phyloP scores from a whole-genome alignment of 2,113 vertebrate genomes.

The Centropristis striata region DNA sequence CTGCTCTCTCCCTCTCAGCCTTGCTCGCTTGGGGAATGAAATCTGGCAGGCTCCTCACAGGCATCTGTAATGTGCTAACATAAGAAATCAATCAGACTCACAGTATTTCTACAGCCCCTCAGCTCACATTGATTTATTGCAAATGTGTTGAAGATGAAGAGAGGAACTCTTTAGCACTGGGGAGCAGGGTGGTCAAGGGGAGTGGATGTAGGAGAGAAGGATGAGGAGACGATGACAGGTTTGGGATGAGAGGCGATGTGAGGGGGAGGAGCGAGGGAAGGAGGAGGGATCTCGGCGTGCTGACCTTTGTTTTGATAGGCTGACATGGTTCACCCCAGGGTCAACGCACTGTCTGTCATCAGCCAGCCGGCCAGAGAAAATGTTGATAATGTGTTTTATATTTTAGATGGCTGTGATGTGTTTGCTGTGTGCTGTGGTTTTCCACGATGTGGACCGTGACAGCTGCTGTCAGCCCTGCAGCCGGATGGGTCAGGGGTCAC shows the following conservation, averaged over 20 bases:
- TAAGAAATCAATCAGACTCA: conserved; percentile 81
- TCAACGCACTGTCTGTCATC: conserved; percentile 57
- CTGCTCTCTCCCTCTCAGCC: background rate
- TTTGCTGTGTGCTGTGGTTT: conserved; percentile 51
- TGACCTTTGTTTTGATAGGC: conserved; percentile 65
- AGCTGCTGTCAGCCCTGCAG: conserved; percentile 50
- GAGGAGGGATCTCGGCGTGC: conserved; percentile 10
- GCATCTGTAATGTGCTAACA: conserved; percentile 73
- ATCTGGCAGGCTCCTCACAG: conserved; percentile 55
- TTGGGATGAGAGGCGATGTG: conserved; percentile 19
- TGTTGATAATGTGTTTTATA: conserved; percentile 52
- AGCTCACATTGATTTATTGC: conserved; percentile 80
- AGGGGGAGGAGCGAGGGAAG: conserved; percentile 12
- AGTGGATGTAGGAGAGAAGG: conserved; percentile 33
- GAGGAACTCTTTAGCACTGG: conserved; percentile 65
- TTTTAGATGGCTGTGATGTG: conserved; percentile 38
- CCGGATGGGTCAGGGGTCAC: conserved; percentile 33
- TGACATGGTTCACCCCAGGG: conserved; percentile 48
- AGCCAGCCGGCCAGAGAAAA: conserved; percentile 44
- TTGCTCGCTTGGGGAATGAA: conserved; percentile 50
- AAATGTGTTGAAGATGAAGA: conserved; percentile 73
- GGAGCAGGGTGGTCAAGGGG: conserved; percentile 46
- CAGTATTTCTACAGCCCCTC: conserved; percentile 71
- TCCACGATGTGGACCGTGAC: conserved; percentile 21
- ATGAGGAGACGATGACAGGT: conserved; percentile 35